phyloP scores from a whole-genome alignment of 2,888 invertebrate species.

The Dryocosmus kuriphilus region DNA sequence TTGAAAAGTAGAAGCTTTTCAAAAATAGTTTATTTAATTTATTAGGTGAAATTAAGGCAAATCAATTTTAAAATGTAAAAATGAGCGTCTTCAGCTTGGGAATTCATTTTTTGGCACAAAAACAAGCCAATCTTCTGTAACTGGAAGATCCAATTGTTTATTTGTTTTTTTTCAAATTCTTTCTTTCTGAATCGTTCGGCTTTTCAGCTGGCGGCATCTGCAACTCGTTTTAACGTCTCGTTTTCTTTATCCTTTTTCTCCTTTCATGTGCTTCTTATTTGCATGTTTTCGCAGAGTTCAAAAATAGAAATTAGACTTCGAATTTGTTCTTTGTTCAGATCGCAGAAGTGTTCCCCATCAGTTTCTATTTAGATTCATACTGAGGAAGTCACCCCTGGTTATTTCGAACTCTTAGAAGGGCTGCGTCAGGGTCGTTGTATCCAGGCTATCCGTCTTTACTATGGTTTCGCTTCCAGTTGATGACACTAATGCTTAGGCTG shows the following conservation, averaged over 20 bases:
- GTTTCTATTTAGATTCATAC: not conserved
- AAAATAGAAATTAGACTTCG: constrained; percentile 9
- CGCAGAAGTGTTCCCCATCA: not conserved
- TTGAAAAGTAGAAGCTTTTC: not conserved
- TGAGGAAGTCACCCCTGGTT: not conserved
- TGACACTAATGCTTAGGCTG: not conserved
- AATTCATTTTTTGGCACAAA: no score
- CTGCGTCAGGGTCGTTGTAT: not conserved
- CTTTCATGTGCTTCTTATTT: not conserved
- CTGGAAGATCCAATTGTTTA: not conserved
- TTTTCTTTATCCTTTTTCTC: not conserved
- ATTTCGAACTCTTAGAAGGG: constrained; percentile 12
- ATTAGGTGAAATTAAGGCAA: no score
- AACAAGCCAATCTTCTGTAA: not conserved
- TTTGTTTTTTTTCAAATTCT: not conserved
- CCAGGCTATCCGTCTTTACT: not conserved
- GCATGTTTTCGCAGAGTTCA: not conserved
- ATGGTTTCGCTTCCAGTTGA: not conserved
- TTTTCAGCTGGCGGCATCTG: not conserved
- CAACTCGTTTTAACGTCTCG: not conserved
- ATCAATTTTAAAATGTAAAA: no score
- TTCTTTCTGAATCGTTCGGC: not conserved
- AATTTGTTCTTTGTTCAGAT: constrained; percentile 5
- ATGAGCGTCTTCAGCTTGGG: no score
- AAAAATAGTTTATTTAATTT: no score